Evolutionary conservation across 2,888 invertebrate genomes (phyloP).

Genomic region (Drosophila pseudotalamancana): DNA sequence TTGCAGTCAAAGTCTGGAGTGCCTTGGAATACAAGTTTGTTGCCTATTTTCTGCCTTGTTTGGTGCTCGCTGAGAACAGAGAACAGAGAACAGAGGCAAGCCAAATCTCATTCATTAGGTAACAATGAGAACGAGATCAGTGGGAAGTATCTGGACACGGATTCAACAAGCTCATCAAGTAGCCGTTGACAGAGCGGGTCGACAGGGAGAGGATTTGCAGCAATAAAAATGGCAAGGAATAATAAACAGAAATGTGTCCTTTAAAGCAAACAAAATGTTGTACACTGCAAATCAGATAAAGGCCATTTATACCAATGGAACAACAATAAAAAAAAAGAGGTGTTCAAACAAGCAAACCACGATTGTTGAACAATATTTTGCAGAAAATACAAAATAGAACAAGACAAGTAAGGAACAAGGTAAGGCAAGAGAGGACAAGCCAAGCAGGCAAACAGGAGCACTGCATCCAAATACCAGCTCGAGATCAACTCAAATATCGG

Average conservation of each 20-base stretch:
- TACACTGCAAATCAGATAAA: slow-evolving; percentile 70
- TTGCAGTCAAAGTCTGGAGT: slow-evolving; percentile 39
- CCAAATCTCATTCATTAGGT: slow-evolving; percentile 30
- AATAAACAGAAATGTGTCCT: slow-evolving; percentile 75
- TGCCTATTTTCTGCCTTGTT: not conserved
- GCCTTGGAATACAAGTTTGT: slow-evolving; percentile 29
- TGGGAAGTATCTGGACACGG: slow-evolving; percentile 32
- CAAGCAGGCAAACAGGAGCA: slow-evolving; percentile 39
- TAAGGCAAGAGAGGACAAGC: too few relatives aligned
- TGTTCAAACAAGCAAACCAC: slow-evolving; percentile 80
- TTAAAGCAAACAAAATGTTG: slow-evolving; percentile 75
- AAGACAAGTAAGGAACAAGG: too few relatives aligned
- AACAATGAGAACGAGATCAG: slow-evolving; percentile 75
- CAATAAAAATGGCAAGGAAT: slow-evolving; percentile 61
- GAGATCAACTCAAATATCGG: slow-evolving; percentile 21
- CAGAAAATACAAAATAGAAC: slow-evolving; percentile 71
- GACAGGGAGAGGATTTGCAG: slow-evolving; percentile 53
- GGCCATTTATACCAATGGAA: slow-evolving; percentile 30
- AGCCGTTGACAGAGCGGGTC: slow-evolving; percentile 60
- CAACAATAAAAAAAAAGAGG: slow-evolving; percentile 40
- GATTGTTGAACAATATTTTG: slow-evolving; percentile 80
- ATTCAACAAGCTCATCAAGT: slow-evolving; percentile 74
- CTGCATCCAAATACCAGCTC: slow-evolving; percentile 13
- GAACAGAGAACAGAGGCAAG: slow-evolving; percentile 31
- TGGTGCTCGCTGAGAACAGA: slow-evolving; percentile 21